These are phyloP conservation scores for Huso huso DNA, from an alignment of 2,797 vertebrate species.

Conservation along the genomic window DNA sequence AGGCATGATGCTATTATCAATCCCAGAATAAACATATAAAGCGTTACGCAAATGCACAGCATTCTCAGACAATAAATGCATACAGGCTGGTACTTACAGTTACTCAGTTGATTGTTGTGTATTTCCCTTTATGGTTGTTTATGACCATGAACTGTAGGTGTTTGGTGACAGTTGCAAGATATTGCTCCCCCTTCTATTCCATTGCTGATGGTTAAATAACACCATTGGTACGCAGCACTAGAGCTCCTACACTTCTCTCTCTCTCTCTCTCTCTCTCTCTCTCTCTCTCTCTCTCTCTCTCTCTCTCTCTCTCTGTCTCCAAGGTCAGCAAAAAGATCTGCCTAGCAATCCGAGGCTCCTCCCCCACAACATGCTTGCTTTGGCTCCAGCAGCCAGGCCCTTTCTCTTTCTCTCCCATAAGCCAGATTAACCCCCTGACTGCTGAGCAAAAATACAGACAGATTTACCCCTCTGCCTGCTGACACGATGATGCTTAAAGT, in stretches of 20 bases:
- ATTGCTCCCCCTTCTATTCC: too few relatives aligned
- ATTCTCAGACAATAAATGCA: too few relatives aligned
- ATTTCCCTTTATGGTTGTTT: too few relatives aligned
- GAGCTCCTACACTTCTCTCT: neutral
- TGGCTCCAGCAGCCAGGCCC: neutral
- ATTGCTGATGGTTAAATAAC: too few relatives aligned
- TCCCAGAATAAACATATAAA: too few relatives aligned
- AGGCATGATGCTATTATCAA: too few relatives aligned
- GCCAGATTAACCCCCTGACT: conserved; percentile 6
- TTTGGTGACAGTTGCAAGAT: too few relatives aligned
- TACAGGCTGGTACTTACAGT: too few relatives aligned
- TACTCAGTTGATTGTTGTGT: too few relatives aligned
- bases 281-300: neutral
- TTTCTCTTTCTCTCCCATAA: conserved; percentile 3
- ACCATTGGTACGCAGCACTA: neutral
- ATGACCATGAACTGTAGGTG: too few relatives aligned
- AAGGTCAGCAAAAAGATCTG: conserved; percentile 6
- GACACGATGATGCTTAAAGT: too few relatives aligned
- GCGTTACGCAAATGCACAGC: too few relatives aligned
- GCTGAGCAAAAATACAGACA: conserved; percentile 2
- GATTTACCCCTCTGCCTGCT: neutral
- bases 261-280: neutral
- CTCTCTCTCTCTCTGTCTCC: conserved; percentile 17
- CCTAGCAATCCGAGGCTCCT: neutral
- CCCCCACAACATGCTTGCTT: conserved; percentile 6